These are phyloP conservation scores for Anseranas semipalmata DNA, from an alignment of 2,113 vertebrate species.

Conservation along the genomic window DNA sequence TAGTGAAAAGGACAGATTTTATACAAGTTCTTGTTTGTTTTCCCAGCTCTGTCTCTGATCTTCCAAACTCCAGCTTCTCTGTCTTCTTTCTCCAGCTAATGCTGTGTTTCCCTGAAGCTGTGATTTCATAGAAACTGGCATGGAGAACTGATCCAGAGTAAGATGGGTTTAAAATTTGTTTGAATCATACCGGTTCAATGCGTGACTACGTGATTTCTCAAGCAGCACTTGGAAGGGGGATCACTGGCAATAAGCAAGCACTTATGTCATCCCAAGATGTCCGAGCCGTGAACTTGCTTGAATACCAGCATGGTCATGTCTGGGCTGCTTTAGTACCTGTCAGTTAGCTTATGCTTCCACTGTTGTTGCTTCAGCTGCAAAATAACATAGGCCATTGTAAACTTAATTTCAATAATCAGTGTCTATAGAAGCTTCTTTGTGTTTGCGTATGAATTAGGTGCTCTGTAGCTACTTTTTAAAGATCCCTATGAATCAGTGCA, in stretches of 20 bases:
- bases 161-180: background rate
- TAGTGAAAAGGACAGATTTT: background rate
- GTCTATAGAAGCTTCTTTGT: background rate
- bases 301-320: background rate
- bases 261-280: background rate
- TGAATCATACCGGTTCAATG: background rate
- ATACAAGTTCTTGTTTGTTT: background rate
- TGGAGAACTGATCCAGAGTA: background rate
- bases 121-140: background rate
- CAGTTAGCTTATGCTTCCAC: background rate
- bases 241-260: background rate
- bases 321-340: background rate
- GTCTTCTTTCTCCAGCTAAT: background rate
- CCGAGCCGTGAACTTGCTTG: background rate
- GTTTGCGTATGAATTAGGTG: background rate
- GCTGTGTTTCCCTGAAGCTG: background rate
- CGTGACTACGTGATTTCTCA: background rate
- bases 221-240: background rate
- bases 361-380: background rate
- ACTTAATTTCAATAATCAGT: background rate
- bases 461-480: background rate
- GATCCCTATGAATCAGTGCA: background rate
- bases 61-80: background rate
- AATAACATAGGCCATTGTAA: background rate
- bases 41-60: background rate